Evolutionary conservation across 2,888 invertebrate genomes (phyloP), one percentile per base, ranked within the genome.

Genomic region (Cosmopolites sordidus): DNA sequence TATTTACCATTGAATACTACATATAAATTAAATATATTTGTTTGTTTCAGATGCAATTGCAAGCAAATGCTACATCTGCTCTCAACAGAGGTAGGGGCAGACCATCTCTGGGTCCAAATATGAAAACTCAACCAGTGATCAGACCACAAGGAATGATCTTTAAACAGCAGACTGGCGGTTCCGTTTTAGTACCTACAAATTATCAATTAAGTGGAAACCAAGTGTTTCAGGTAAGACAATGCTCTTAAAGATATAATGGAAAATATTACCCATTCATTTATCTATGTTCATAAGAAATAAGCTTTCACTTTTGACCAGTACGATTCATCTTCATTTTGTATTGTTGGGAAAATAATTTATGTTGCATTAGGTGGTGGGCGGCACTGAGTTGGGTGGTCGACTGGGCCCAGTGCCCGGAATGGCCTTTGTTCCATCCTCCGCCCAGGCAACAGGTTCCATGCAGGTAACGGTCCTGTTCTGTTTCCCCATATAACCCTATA

Each of bases 141-240:
- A 59, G 56, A 16, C 64, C 63, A 8, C 66, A 66, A 38, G 83
- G 83, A 47, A 83, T 87, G 73, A 81, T 87, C 76, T 85, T 86
- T 64, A 83, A 86, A 74, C 83, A 83, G 62, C 83, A 84, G 63
- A 75, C 82, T 16, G 78, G 78, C 42, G 76, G 79, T 54, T 75
- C 76, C 48, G 76, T 82, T 41, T 69, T 79, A 61, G 75, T 82
- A 50, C 79, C 83, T 11, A 77, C 81, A 8, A 79, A 79, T 53
- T 84, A 82, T 68, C 81, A 80, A 60, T 74, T 82, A 59, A 74
- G 77, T 60, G 79, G 79, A 60, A 82, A 80, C 69, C 82, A 83
- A 68, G 74, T 83, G 63, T 83, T 79, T 74, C 80, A 82, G 78
- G 84, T 84, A 73, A 76, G 74, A 69, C 2, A 16, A 38, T 38